Base-by-base conservation (phyloP, 1,140 invertebrate species). In the Macrosteles quadrilineatus region DNA sequence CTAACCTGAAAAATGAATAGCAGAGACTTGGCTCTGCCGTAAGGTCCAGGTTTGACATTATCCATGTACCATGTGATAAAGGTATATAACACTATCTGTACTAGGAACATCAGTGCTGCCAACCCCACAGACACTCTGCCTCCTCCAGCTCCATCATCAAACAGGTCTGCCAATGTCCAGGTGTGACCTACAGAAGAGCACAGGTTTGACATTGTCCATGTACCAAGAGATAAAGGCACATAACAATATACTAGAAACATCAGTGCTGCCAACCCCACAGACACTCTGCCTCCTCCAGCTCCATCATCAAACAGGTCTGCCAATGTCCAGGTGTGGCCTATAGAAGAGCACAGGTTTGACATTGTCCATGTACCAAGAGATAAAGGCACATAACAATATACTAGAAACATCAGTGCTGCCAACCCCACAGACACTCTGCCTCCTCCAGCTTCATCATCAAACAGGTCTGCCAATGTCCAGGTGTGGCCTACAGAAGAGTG, bases 151-250 rank as follows among this genome's bases (percentile, higher is more conserved):
- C 57, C 72, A 50, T 31, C n/a, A 23, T 40, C 59, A 62, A 71
- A 71, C 32, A 71, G 1, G 21, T 65, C 59, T 3, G 47, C 55
- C 1, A 67, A 14, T 36, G 70, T 43, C 65, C 27, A 67, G 36
- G 57, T 27, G 43, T 71, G 21, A 9, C 55, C 55, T 59, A 23
- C 74, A 74, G 30, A 67, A 74, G 9, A 55, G 47, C 0, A 71
- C 71, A 27, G 75, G 75, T 27, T 71, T 75, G 55, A 75, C 68
- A 27, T 62, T 47, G 27, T 76, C 73, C 11, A 75, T 40, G 30
- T 76, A 76, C 55, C 1, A 73, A 1, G 36, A 31, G 25, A 73
- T 27, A 40, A 71, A 66, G 25, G 31, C 53, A 50, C 67, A 73
- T 0, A 73, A 43, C 0, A 70, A 31, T 29, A 32, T 23, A 71